Conservation (phyloP, 1,140 invertebrate species). For the Paraescarpia echinospica region DNA sequence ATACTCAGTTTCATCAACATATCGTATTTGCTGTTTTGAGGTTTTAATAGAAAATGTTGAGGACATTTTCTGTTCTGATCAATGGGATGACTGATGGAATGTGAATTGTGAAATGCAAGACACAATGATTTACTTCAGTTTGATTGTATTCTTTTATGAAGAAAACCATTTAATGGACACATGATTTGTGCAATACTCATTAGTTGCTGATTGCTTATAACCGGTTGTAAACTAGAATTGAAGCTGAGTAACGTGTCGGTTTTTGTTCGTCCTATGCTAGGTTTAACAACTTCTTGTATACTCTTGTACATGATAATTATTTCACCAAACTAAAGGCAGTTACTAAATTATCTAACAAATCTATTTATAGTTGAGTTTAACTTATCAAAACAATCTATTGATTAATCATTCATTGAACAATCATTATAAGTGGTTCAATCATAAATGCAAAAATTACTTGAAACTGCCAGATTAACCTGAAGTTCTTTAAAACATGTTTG, state of each 20-base stretch:
- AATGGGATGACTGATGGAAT: too few relatives aligned
- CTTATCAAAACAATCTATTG: background rate
- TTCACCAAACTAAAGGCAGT: background rate
- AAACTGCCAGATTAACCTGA: background rate
- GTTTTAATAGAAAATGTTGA: too few relatives aligned
- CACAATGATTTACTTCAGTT: background rate
- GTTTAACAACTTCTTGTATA: background rate
- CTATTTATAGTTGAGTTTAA: background rate
- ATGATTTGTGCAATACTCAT: background rate
- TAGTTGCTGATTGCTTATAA: background rate
- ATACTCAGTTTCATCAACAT: background rate
- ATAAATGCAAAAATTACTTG: background rate
- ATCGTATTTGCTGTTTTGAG: background rate
- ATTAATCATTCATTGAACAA: background rate
- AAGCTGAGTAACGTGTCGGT: background rate
- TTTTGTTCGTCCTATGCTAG: background rate
- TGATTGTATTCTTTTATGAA: background rate
- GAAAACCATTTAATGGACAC: background rate
- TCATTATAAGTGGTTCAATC: background rate
- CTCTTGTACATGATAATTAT: background rate
- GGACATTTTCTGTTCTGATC: too few relatives aligned
- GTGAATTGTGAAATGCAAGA: too few relatives aligned
- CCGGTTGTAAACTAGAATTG: background rate
- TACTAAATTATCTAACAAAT: background rate
- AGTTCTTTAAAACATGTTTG: background rate